A percentile compares a stretch with the other conserved stretches of the same genome.
Conservation (phyloP, 2,888 invertebrate genomes). For the Netelia fuscicornis region DNA sequence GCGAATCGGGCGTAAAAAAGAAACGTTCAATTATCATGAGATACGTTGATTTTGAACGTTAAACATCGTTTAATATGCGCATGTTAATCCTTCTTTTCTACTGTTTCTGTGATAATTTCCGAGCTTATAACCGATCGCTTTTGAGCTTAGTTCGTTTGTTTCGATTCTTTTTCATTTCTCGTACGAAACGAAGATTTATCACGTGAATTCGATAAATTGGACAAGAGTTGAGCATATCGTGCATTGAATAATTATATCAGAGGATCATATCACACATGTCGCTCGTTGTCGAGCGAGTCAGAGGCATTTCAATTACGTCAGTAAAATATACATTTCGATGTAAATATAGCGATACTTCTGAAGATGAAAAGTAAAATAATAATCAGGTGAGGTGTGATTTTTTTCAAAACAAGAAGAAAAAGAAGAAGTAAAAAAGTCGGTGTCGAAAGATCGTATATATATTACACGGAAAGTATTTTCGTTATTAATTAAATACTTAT, state of each 20-base stretch:
- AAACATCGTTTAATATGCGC: neutral
- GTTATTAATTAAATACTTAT: constrained; percentile 60
- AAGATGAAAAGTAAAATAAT: neutral
- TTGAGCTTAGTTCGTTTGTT: neutral
- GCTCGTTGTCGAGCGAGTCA: neutral
- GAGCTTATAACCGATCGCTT: neutral
- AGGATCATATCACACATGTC: constrained; percentile 55
- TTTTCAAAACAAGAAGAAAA: too few relatives aligned
- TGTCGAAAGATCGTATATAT: constrained; percentile 30
- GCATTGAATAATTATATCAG: constrained; percentile 33
- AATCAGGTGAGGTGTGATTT: too few relatives aligned
- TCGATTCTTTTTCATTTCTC: neutral
- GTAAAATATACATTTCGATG: constrained; percentile 24
- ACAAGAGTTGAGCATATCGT: constrained; percentile 53
- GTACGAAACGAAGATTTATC: neutral
- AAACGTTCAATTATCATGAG: neutral
- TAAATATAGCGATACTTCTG: neutral
- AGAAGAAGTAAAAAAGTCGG: neutral
- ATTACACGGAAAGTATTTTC: constrained; percentile 64
- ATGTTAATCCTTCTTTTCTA: neutral
- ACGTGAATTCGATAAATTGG: constrained; percentile 20
- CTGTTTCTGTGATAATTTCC: constrained; percentile 44
- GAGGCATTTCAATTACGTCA: constrained; percentile 14
- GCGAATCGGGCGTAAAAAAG: neutral
- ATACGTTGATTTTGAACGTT: neutral